Evolutionary conservation across 2,113 vertebrate species (phyloP).

Genomic region (Rhinolophus sinicus): DNA sequence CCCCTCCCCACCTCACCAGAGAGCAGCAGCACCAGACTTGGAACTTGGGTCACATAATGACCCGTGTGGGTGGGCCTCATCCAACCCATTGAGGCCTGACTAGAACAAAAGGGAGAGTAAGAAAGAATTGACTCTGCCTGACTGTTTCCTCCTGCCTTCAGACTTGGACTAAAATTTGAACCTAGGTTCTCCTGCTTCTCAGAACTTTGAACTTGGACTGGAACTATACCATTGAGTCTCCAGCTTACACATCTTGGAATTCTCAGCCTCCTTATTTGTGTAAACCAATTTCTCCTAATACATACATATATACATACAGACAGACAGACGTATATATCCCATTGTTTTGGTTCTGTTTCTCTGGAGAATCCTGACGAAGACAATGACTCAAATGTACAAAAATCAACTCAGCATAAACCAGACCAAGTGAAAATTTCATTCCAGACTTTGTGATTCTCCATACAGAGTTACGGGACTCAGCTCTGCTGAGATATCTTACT

Average conservation of each 20-base stretch:
- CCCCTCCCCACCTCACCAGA: background rate
- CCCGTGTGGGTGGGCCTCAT: background rate
- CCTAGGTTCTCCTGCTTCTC: background rate
- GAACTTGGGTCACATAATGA: background rate
- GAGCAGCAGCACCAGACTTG: background rate
- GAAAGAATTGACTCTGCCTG: background rate
- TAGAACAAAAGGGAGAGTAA: background rate
- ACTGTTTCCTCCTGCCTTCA: background rate
- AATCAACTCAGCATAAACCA: slow-evolving; percentile 20
- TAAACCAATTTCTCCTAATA: background rate
- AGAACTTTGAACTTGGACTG: background rate
- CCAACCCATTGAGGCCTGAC: background rate
- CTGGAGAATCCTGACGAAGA: background rate
- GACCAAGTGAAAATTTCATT: background rate
- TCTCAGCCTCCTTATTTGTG: background rate
- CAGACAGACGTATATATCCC: background rate
- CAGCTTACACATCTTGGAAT: background rate
- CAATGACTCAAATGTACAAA: slow-evolving; percentile 21
- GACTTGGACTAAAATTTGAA: background rate
- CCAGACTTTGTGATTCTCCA: background rate
- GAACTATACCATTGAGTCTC: background rate
- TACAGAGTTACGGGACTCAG: background rate
- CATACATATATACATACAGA: background rate
- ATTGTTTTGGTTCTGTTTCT: background rate
- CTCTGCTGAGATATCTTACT: background rate